Base-by-base conservation (phyloP, 2,888 invertebrate species). In the Ochlodes sylvanus region DNA sequence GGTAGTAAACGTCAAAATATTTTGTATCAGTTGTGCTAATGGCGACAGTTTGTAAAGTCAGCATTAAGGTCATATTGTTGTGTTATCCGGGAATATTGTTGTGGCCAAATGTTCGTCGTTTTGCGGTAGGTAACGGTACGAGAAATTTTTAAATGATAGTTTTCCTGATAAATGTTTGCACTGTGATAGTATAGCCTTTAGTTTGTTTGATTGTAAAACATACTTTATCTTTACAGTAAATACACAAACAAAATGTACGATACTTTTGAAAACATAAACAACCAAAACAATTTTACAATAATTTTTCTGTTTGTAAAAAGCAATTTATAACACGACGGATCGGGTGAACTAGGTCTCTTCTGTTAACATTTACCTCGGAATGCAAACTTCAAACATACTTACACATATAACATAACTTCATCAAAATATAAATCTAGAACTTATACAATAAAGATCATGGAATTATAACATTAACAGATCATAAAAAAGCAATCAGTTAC, bases 21-120 rank as follows among this genome's bases (percentile, higher is more conserved):
- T 93, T 89, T 87, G 87, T 89, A 86, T 90, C 89, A 86, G 86
- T 84, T 87, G 88, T 86, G 85, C 86, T 90, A 91, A 92, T 91
- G 91, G 88, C 74, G 72, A 75, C 78, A 77, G 79, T 88, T 86
- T 89, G 87, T 85, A 85, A 84, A 83, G 80, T 82, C 80, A 75
- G 80, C 85, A 89, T 90, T 90, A 89, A 83, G 78, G 76, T 82
- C 79, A 76, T 79, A 91, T 92, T 92, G 90, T 92, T 86, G 79
- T 78, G 77, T 81, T 82, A 83, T 85, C 79, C 78, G 76, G 79
- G 82, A 76, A 81, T 80, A 77, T 83, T 87, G 80, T 85, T 50
- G 50, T 17, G 77, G 75, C 89, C 91, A 90, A 87, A 90, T 90
- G 89, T 85, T 79, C 81, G 70, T 9, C 76, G 70, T 81, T 83